phyloP scores from a whole-genome alignment of 1,140 invertebrate species.

The Drosophila aff. region DNA sequence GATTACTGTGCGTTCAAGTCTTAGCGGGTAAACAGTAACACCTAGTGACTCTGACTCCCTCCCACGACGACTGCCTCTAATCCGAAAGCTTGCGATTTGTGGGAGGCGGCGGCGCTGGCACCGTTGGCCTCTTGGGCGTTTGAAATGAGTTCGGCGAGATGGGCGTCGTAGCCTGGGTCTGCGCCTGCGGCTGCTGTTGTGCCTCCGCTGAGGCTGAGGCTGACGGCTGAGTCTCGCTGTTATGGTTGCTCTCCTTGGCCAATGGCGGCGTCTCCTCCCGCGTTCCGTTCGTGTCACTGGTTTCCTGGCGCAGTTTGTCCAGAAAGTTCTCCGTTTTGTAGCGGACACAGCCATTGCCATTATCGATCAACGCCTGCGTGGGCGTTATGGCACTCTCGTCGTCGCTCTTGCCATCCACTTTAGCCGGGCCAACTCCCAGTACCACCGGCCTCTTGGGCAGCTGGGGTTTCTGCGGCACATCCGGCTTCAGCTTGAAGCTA shows the following conservation, averaged over 20 bases:
- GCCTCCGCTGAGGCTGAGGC: too few species aligned
- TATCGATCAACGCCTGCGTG: constrained; percentile 64
- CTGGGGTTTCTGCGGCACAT: constrained; percentile 78
- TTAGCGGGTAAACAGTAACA: constrained; percentile 67
- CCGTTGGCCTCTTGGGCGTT: constrained; percentile 80
- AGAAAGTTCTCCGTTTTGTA: constrained; percentile 75
- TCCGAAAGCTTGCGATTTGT: constrained; percentile 69
- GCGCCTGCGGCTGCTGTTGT: constrained; percentile 31
- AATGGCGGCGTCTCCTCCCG: constrained; percentile 37
- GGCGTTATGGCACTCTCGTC: constrained; percentile 67
- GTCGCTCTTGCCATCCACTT: constrained; percentile 66
- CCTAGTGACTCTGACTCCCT: constrained; percentile 54
- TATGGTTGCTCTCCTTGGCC: constrained; percentile 55
- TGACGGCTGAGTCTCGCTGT: constrained; percentile 32
- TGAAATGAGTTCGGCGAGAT: constrained; percentile 81
- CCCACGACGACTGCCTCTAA: constrained; percentile 26
- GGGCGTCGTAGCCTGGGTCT: constrained; percentile 68
- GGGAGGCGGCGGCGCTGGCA: constrained; percentile 81
- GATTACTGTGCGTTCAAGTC: constrained; percentile 79
- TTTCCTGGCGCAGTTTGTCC: constrained; percentile 71
- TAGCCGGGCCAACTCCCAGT: constrained; percentile 45
- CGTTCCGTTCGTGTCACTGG: constrained; percentile 68
- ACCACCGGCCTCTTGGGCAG: constrained; percentile 75
- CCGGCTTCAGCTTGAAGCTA: constrained; percentile 77
- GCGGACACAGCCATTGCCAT: constrained; percentile 62